These are phyloP conservation scores for Zaprionus bogoriensis DNA, from an alignment of 2,888 invertebrate species.

Conservation along the genomic window DNA sequence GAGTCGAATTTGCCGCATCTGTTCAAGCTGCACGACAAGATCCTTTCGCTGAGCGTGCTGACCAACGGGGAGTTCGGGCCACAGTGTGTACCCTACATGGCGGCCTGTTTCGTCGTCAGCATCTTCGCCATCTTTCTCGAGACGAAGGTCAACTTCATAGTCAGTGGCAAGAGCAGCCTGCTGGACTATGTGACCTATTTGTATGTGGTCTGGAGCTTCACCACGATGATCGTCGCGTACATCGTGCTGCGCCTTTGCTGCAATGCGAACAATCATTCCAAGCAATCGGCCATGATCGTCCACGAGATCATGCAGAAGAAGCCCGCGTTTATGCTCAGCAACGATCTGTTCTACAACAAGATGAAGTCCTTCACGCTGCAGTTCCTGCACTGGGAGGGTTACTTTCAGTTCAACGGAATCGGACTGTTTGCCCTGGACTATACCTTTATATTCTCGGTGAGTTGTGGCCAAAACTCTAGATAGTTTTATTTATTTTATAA, in stretches of 20 bases:
- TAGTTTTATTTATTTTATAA: background rate
- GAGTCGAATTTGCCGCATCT: conserved; percentile 80
- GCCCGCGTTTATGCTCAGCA: conserved; percentile 82
- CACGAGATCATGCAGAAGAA: conserved; percentile 83
- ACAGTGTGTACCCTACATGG: conserved; percentile 81
- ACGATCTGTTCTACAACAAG: conserved; percentile 82
- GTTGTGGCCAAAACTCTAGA: conserved; percentile 1
- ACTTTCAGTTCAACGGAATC: conserved; percentile 82
- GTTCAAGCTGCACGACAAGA: conserved; percentile 81
- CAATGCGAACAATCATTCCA: conserved; percentile 79
- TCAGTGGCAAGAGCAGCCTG: conserved; percentile 72
- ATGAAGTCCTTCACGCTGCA: conserved; percentile 83
- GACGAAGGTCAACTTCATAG: conserved; percentile 81
- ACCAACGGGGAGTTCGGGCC: conserved; percentile 80
- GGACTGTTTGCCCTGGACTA: conserved; percentile 82
- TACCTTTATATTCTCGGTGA: conserved; percentile 83
- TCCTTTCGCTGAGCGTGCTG: conserved; percentile 78
- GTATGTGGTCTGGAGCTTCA: conserved; percentile 80
- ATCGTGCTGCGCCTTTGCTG: conserved; percentile 80
- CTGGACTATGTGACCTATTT: conserved; percentile 78
- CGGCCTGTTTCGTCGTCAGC: conserved; percentile 80
- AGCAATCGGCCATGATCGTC: conserved; percentile 82
- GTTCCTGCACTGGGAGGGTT: conserved; percentile 82
- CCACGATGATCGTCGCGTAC: conserved; percentile 79
- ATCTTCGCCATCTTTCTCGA: conserved; percentile 82